Percentiles rank a stretch among this genome's conserved stretches.
Conservation (phyloP, 2,113 vertebrate genomes). For the Mungos mungo region DNA sequence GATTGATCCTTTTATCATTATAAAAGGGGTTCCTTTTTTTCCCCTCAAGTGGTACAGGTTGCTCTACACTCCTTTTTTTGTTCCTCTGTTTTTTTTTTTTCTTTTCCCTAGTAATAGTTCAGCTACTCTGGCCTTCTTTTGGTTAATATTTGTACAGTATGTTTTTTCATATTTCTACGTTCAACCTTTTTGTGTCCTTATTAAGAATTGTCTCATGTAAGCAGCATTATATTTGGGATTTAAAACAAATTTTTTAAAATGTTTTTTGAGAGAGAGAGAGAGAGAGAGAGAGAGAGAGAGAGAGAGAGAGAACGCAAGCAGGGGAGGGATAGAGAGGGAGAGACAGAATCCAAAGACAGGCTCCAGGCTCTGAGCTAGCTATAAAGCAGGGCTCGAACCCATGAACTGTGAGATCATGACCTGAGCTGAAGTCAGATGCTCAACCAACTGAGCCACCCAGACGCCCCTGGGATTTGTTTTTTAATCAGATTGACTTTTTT, state of each 20-base stretch:
- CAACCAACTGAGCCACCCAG: too few relatives aligned
- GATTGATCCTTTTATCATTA: not conserved
- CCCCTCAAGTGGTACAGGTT: not conserved
- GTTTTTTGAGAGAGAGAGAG: too few relatives aligned
- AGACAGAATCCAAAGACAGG: too few relatives aligned
- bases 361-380: too few relatives aligned
- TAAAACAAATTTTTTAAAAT: too few relatives aligned
- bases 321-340: too few relatives aligned
- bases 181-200: not conserved
- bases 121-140: not conserved
- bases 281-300: too few relatives aligned
- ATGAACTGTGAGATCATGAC: too few relatives aligned
- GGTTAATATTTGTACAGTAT: not conserved
- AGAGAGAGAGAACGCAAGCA: too few relatives aligned
- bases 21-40: not conserved
- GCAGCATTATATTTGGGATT: not conserved
- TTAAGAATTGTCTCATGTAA: not conserved
- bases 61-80: not conserved
- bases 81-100: not conserved
- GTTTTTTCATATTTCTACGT: not conserved
- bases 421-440: too few relatives aligned
- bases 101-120: not conserved
- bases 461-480: not conserved
- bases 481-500: not conserved
- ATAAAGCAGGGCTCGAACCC: too few relatives aligned